phyloP scores from a whole-genome alignment of 2,113 vertebrate genomes.

The Psittacula cyanocephala region DNA sequence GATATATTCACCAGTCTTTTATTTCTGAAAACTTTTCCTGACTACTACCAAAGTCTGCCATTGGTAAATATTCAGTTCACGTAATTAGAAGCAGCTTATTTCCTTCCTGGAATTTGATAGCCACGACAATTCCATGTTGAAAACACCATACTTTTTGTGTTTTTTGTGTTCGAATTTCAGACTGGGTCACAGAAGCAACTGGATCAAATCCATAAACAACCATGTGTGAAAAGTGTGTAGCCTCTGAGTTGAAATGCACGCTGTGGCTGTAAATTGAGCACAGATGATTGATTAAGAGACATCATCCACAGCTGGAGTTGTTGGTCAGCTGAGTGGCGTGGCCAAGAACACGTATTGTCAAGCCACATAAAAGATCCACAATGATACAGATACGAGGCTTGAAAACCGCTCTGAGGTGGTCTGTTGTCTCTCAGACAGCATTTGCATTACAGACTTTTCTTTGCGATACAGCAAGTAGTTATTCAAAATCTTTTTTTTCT shows the following conservation, averaged over 20 bases:
- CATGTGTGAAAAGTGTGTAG: background rate
- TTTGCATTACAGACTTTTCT: background rate
- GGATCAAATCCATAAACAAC: background rate
- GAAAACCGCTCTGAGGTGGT: background rate
- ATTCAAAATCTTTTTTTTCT: background rate
- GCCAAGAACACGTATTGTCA: background rate
- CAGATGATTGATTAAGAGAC: background rate
- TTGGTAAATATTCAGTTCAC: background rate
- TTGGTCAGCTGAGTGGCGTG: background rate
- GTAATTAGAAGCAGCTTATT: background rate
- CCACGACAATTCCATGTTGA: background rate
- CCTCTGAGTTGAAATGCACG: background rate
- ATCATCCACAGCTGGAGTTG: background rate
- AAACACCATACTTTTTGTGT: background rate
- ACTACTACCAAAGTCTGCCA: background rate
- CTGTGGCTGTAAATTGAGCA: background rate
- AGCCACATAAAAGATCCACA: background rate
- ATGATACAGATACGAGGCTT: background rate
- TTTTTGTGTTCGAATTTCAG: background rate
- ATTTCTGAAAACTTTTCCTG: background rate
- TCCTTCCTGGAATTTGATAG: background rate
- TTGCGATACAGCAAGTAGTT: background rate
- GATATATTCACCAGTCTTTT: background rate
- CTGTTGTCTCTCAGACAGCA: background rate
- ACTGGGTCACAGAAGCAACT: background rate